Percentiles rank a stretch among this genome's conserved stretches.
Conservation (phyloP, 2,113 vertebrate genomes). For the mouse (Mus musculus) region DNA sequence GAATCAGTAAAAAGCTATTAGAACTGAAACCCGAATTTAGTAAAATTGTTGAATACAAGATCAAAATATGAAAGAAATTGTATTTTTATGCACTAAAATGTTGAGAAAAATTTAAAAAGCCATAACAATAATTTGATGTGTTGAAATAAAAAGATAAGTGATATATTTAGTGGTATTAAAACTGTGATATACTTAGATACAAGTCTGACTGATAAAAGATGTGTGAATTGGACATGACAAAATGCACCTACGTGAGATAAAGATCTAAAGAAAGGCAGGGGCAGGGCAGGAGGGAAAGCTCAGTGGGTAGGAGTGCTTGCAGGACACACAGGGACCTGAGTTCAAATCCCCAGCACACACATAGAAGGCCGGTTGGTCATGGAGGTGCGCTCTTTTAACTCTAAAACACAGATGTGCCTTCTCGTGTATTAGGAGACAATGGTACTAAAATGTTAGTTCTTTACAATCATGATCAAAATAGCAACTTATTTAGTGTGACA, state of each 20-base stretch:
- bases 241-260: background rate
- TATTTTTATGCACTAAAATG: constrained; percentile 34
- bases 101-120: constrained; percentile 33
- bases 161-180: background rate
- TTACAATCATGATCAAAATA: background rate
- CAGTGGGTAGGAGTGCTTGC: background rate
- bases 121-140: constrained; percentile 35
- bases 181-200: background rate
- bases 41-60: background rate
- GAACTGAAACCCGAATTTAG: constrained; percentile 34
- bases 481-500: background rate
- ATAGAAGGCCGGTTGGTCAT: background rate
- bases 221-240: background rate
- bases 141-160: constrained; percentile 11
- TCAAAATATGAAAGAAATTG: background rate
- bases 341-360: background rate
- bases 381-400: background rate
- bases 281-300: background rate
- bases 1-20: background rate
- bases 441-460: constrained; percentile 31
- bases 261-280: background rate
- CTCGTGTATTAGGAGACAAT: background rate
- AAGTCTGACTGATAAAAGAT: constrained; percentile 1
- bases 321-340: background rate
- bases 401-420: background rate